Percentiles rank a stretch among this genome's conserved stretches.
Evolutionary conservation across 2,113 vertebrate genomes (phyloP).

Genomic region (Lynx canadensis): DNA sequence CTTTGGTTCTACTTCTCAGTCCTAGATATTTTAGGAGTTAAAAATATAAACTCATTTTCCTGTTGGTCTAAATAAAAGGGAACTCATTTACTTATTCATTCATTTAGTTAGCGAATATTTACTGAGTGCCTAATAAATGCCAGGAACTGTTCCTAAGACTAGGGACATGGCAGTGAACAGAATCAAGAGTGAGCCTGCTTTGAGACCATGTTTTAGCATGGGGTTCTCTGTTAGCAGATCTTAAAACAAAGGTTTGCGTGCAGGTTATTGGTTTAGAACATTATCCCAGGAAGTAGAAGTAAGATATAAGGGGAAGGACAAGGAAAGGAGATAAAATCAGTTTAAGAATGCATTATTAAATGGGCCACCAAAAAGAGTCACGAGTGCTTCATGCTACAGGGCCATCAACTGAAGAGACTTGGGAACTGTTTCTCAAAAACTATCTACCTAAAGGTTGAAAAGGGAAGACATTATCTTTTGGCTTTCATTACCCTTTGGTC

Average conservation of each 20-base stretch:
- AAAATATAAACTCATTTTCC: background rate
- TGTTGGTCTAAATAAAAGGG: background rate
- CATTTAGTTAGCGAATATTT: background rate
- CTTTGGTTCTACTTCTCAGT: background rate
- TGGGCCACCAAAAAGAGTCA: background rate
- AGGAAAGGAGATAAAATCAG: background rate
- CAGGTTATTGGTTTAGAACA: background rate
- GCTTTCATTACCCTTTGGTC: background rate
- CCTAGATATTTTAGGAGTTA: background rate
- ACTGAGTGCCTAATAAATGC: background rate
- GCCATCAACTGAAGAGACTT: background rate
- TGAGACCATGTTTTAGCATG: background rate
- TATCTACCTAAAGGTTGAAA: background rate
- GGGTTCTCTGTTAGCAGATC: background rate
- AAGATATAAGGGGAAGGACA: background rate
- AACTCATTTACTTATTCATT: background rate
- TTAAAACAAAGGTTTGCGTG: background rate
- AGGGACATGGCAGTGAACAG: background rate
- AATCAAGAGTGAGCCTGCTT: background rate
- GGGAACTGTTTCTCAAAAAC: background rate
- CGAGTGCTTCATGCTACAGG: background rate
- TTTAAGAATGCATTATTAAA: background rate
- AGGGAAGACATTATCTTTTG: background rate
- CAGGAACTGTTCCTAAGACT: background rate
- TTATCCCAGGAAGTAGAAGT: background rate